A percentile compares a stretch with the other conserved stretches of the same genome.
These are phyloP conservation scores for Echinarachnius parma DNA, from an alignment of 53 echinoderm and acorn worm species.

Conservation along the genomic window DNA sequence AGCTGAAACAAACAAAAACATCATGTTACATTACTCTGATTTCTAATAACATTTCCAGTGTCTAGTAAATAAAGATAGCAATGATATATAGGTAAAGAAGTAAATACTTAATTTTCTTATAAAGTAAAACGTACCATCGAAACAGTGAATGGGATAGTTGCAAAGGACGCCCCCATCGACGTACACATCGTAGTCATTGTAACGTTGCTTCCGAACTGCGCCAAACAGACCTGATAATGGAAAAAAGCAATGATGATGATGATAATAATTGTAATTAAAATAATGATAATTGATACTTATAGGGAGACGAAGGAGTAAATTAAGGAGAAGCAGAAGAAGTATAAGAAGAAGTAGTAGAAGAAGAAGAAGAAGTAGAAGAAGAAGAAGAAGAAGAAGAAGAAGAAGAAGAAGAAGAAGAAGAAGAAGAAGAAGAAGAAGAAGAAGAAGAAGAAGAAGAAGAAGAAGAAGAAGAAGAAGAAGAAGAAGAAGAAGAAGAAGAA, in stretches of 20 bases:
- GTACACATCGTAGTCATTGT: conserved; percentile 50
- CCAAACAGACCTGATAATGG: conserved; percentile 73
- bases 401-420: not conserved
- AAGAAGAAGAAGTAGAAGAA: not conserved
- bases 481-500: not conserved
- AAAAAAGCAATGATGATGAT: no score
- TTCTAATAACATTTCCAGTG: no score
- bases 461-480: not conserved
- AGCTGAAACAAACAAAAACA: no score
- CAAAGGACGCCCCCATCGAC: conserved; percentile 85
- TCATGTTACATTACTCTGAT: no score
- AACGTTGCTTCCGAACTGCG: conserved; percentile 59
- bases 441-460: not conserved
- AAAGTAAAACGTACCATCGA: conserved; percentile 67
- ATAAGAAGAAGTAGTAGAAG: not conserved
- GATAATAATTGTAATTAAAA: no score
- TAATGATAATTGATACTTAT: no score
- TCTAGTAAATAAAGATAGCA: no score
- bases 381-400: not conserved
- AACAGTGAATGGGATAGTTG: conserved; percentile 89
- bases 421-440: not conserved
- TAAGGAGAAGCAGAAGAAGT: not conserved
- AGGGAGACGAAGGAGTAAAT: not conserved
- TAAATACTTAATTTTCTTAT: no score
- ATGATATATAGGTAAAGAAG: no score